Evolutionary conservation across 2,113 vertebrate genomes (phyloP).

Genomic region (Caranx melampygus): DNA sequence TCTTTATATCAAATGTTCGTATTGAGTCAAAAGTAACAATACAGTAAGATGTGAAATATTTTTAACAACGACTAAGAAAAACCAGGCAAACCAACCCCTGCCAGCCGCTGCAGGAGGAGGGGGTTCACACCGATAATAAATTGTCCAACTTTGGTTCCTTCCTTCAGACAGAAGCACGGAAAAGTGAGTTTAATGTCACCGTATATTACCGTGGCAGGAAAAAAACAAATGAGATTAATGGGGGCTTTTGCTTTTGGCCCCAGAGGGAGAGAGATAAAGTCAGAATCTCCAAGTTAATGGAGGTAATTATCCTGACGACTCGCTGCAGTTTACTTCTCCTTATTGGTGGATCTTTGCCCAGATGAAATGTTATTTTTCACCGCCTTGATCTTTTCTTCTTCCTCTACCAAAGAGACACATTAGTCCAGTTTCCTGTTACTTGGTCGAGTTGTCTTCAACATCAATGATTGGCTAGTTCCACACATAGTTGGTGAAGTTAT

Average conservation of each 20-base stretch:
- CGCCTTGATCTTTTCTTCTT: neutral
- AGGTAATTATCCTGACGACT: constrained; percentile 26
- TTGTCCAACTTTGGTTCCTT: neutral
- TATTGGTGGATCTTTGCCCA: neutral
- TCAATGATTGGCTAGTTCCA: constrained; percentile 7
- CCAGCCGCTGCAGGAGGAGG: neutral
- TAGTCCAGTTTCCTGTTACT: neutral
- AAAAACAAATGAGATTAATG: constrained; percentile 1
- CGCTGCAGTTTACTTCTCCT: neutral
- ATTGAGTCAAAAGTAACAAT: too few relatives aligned
- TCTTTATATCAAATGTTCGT: too few relatives aligned
- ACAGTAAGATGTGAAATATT: too few relatives aligned
- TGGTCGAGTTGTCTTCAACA: neutral
- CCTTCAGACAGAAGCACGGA: constrained; percentile 16
- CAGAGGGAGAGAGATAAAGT: neutral
- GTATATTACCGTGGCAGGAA: neutral
- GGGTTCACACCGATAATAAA: constrained; percentile 29
- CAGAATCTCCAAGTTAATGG: constrained; percentile 11
- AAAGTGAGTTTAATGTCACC: constrained; percentile 6
- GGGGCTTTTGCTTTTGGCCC: constrained; percentile 25
- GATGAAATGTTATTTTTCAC: neutral
- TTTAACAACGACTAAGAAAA: too few relatives aligned
- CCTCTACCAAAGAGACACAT: neutral
- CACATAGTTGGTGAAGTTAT: neutral
- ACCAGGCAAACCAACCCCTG: too few relatives aligned